These are phyloP conservation scores for Nothura maculosa DNA, from an alignment of 2,797 vertebrate genomes.

Conservation along the genomic window DNA sequence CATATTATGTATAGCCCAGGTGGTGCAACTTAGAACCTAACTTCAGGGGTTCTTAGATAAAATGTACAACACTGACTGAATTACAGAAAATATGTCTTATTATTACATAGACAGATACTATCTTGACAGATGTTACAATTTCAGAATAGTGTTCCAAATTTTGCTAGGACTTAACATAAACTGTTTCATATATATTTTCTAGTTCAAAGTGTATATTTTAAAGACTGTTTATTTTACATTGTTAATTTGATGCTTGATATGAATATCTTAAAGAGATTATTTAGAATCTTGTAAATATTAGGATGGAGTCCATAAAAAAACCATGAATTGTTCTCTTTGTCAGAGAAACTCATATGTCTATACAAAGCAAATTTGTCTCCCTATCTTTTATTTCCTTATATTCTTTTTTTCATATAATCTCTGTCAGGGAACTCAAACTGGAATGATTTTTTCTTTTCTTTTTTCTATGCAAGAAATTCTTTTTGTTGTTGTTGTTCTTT, in stretches of 20 bases:
- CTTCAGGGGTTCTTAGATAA: neutral
- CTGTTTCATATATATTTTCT: neutral
- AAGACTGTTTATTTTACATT: neutral
- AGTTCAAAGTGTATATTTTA: neutral
- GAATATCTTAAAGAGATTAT: neutral
- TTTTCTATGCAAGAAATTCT: neutral
- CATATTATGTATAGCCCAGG: neutral
- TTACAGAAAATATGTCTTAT: neutral
- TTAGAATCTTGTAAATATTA: neutral
- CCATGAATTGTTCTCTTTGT: neutral
- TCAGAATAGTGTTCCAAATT: neutral
- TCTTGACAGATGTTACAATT: neutral
- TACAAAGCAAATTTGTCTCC: neutral
- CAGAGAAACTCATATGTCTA: neutral
- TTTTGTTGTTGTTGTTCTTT: neutral
- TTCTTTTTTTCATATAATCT: neutral
- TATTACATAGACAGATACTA: neutral
- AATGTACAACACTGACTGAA: rapidly evolving
- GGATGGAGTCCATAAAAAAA: neutral
- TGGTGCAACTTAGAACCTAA: neutral
- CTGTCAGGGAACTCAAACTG: neutral
- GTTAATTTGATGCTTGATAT: neutral
- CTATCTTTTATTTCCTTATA: neutral
- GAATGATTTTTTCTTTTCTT: neutral
- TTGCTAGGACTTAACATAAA: neutral